These are phyloP conservation scores for Nasalis larvatus DNA, from an alignment of 2,113 vertebrate genomes.

Conservation along the genomic window DNA sequence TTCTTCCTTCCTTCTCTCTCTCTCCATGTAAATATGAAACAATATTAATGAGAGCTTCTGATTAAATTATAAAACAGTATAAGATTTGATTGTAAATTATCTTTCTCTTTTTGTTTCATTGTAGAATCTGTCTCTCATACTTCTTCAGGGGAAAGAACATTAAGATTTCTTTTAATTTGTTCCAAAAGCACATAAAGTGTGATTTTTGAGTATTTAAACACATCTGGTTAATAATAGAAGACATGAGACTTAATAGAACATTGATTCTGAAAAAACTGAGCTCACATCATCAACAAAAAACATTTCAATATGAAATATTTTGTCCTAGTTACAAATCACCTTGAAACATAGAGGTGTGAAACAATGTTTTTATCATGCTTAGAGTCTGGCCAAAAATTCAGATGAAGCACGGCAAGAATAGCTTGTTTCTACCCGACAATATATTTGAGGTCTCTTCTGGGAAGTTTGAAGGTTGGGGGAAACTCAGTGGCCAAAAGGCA, in stretches of 20 bases:
- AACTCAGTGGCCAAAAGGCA: not conserved
- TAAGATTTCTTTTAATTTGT: not conserved
- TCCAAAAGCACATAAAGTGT: not conserved
- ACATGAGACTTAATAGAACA: not conserved
- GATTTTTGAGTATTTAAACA: not conserved
- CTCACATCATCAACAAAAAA: not conserved
- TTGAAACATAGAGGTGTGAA: not conserved
- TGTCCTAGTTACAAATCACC: not conserved
- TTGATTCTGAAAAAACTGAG: not conserved
- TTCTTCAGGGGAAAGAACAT: not conserved
- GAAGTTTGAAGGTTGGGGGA: not conserved
- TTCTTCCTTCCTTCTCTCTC: not conserved
- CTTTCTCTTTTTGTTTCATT: not conserved
- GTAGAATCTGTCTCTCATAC: not conserved
- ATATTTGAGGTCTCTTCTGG: not conserved
- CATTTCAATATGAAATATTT: conserved; percentile 30
- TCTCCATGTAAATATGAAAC: not conserved
- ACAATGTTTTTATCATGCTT: not conserved
- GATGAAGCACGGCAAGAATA: not conserved
- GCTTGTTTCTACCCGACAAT: not conserved
- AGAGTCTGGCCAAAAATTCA: not conserved
- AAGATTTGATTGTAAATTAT: not conserved
- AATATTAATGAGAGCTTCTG: not conserved
- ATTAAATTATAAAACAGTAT: not conserved
- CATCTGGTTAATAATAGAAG: not conserved